Percentiles rank a stretch among this genome's conserved stretches.
Evolutionary conservation across 2,113 vertebrate genomes (phyloP).

Genomic region (Gobius niger): DNA sequence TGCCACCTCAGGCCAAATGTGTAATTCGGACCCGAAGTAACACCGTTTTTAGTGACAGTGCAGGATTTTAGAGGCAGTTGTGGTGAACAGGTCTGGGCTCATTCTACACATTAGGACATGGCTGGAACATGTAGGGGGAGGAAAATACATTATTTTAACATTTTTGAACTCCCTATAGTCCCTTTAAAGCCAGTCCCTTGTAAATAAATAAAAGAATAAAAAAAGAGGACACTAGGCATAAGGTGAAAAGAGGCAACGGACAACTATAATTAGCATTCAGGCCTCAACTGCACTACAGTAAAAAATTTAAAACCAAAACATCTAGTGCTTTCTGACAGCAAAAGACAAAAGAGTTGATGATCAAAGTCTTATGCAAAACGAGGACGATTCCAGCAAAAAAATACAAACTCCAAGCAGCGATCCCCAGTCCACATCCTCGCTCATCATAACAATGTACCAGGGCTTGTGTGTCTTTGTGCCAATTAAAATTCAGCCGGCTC

Average conservation of each 20-base stretch:
- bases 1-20: too few species aligned
- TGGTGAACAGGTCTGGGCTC: too few species aligned
- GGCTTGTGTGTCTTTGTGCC: constrained; percentile 44
- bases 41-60: too few species aligned
- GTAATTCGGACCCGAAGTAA: too few species aligned
- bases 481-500: constrained; percentile 59
- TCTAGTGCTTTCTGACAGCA: constrained; percentile 10
- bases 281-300: neutral
- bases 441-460: constrained; percentile 17
- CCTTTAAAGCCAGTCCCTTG: too few species aligned
- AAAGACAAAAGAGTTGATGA: neutral
- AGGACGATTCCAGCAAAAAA: neutral
- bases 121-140: too few species aligned
- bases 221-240: too few species aligned
- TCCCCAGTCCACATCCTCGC: constrained; percentile 5
- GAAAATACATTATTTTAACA: too few species aligned
- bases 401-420: neutral
- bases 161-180: too few species aligned
- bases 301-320: constrained; percentile 2
- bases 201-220: too few species aligned
- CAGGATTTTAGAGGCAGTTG: too few species aligned
- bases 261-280: neutral
- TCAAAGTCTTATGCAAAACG: constrained; percentile 8
- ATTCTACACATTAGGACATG: too few species aligned
- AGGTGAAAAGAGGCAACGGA: neutral